These are phyloP conservation scores for Palloptera scutellata DNA, from an alignment of 2,888 invertebrate species.

Conservation along the genomic window DNA sequence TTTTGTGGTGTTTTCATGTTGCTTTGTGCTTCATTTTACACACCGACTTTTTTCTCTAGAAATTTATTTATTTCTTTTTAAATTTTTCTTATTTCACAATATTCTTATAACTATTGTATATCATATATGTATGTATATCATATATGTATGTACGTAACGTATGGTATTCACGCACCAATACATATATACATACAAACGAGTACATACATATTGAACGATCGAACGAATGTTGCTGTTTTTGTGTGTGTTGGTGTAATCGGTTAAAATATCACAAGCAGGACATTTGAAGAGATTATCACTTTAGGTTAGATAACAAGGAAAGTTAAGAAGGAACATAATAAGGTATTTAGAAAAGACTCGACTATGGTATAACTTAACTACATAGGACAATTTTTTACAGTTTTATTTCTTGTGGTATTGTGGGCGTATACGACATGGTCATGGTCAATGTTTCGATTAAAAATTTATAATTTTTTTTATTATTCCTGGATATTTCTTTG, in stretches of 20 bases:
- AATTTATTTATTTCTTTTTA: constrained; percentile 32
- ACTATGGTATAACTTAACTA: constrained; percentile 38
- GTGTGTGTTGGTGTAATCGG: not conserved
- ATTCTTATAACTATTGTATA: too few relatives aligned
- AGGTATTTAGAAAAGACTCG: constrained; percentile 12
- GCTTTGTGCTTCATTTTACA: constrained; percentile 53
- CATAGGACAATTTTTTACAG: constrained; percentile 28
- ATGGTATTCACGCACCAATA: too few relatives aligned
- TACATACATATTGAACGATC: constrained; percentile 9
- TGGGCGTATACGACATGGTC: constrained; percentile 53
- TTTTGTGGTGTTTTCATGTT: not conserved
- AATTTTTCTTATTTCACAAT: constrained; percentile 7
- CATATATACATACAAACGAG: too few relatives aligned
- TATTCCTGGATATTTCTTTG: constrained; percentile 19
- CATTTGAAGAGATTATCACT: constrained; percentile 27
- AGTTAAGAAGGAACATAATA: not conserved
- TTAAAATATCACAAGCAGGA: constrained; percentile 11
- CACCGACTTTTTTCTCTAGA: constrained; percentile 53
- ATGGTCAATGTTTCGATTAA: constrained; percentile 42
- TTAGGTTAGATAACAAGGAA: not conserved
- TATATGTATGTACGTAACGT: too few relatives aligned
- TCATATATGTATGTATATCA: too few relatives aligned
- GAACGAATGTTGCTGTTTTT: not conserved
- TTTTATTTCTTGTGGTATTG: constrained; percentile 40
- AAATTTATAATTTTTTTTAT: constrained; percentile 45